Percentiles rank a stretch among this genome's conserved stretches.
Conservation (phyloP, 2,113 vertebrate species). For the Ictidomys tridecemlineatus region DNA sequence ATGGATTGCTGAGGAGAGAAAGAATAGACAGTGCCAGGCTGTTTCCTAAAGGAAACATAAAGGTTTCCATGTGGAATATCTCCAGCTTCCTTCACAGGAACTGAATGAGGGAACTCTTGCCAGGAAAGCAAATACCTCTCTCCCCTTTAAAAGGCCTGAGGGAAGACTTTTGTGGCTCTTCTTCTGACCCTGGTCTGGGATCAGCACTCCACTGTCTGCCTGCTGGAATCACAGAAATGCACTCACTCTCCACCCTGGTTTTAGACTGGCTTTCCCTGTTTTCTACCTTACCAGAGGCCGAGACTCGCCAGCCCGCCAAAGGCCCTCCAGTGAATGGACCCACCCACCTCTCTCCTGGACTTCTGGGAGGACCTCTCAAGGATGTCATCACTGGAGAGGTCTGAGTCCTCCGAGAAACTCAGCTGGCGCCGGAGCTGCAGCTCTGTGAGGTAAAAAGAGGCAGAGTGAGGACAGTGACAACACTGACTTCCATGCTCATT, state of each 20-base stretch:
- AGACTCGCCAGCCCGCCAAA: neutral
- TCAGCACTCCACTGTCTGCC: neutral
- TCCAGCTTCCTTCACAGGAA: neutral
- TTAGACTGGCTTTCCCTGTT: neutral
- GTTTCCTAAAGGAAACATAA: neutral
- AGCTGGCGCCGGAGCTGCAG: constrained; percentile 93
- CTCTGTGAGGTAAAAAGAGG: constrained; percentile 85
- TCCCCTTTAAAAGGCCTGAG: neutral
- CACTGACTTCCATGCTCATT: accelerated
- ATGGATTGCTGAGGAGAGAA: neutral
- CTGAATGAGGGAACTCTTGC: neutral
- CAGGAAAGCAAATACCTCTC: neutral
- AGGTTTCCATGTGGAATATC: neutral
- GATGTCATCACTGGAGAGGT: constrained; percentile 97
- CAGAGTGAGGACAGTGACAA: neutral
- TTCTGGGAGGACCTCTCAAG: constrained; percentile 96
- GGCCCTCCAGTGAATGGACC: neutral
- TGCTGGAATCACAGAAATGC: neutral
- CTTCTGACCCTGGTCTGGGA: neutral
- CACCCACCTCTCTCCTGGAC: constrained; percentile 94
- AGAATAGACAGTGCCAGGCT: no score
- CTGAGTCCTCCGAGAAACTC: constrained; percentile 98
- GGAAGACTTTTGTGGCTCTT: neutral
- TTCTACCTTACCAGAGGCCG: neutral
- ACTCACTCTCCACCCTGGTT: neutral